These are phyloP conservation scores for Syngnathus typhle DNA, from an alignment of 2,113 vertebrate species.

Conservation along the genomic window DNA sequence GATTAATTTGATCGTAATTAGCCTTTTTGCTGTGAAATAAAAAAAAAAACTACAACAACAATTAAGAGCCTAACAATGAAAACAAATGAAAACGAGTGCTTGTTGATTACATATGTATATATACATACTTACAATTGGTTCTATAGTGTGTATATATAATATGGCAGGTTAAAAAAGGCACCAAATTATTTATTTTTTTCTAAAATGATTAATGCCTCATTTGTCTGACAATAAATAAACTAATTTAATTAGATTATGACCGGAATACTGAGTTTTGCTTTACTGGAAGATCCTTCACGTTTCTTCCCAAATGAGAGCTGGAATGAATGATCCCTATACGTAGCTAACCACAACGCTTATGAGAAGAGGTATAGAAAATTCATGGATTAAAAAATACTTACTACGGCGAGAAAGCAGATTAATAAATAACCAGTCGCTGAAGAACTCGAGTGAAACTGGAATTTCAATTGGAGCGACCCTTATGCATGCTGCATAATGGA, in stretches of 20 bases:
- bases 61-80: not conserved
- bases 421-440: constrained; percentile 9
- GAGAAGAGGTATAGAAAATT: not conserved
- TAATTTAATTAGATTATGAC: too few relatives aligned
- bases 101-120: not conserved
- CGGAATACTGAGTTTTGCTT: too few relatives aligned
- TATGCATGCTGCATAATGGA: constrained; percentile 15
- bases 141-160: not conserved
- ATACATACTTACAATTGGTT: not conserved
- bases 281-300: too few relatives aligned
- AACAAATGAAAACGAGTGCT: not conserved
- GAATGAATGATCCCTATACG: not conserved
- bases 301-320: not conserved
- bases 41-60: not conserved
- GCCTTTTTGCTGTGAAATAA: not conserved
- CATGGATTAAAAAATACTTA: not conserved
- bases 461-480: constrained; percentile 10
- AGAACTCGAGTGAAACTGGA: not conserved
- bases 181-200: too few relatives aligned
- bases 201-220: too few relatives aligned
- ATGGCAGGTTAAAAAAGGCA: not conserved
- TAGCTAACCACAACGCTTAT: too few relatives aligned
- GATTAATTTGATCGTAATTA: not conserved
- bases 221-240: too few relatives aligned
- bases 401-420: not conserved